phyloP scores from a whole-genome alignment of 2,888 invertebrate genomes.

The Drosophila paracracens region DNA sequence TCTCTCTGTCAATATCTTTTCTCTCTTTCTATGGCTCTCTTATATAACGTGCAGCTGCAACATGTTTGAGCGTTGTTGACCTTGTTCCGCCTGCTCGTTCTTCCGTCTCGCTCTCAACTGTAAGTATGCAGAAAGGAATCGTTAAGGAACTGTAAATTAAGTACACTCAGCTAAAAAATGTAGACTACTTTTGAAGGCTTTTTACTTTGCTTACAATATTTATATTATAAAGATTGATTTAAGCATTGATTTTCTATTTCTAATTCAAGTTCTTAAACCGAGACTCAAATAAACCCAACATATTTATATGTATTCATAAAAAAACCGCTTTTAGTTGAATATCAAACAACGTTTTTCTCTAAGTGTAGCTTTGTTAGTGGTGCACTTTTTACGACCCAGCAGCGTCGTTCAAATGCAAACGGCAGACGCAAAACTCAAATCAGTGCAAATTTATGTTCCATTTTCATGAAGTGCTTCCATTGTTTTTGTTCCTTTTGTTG shows the following conservation, averaged over 20 bases:
- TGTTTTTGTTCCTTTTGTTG: slow-evolving; percentile 19
- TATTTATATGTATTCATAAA: background rate
- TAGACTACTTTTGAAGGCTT: background rate
- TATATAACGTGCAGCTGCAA: slow-evolving; percentile 35
- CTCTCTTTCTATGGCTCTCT: slow-evolving; percentile 8
- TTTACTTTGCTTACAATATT: background rate
- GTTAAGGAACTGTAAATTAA: slow-evolving; percentile 36
- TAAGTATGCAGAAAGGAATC: slow-evolving; percentile 26
- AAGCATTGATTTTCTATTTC: background rate
- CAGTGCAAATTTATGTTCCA: slow-evolving; percentile 59
- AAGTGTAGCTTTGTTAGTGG: slow-evolving; percentile 15
- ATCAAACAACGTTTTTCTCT: background rate
- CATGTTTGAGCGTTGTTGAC: slow-evolving; percentile 47
- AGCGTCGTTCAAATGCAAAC: slow-evolving; percentile 4
- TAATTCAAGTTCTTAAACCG: background rate
- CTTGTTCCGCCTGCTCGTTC: slow-evolving; percentile 46
- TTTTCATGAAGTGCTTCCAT: slow-evolving; percentile 39
- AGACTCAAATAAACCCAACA: background rate
- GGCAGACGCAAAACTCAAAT: slow-evolving; percentile 36
- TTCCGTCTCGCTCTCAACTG: slow-evolving; percentile 29
- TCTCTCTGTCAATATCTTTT: slow-evolving; percentile 5
- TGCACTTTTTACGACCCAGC: slow-evolving; percentile 23
- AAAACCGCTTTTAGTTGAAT: too few species aligned
- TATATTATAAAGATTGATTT: background rate
- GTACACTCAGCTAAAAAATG: background rate